Conservation (phyloP, 2,113 vertebrate species). For the Equus przewalskii region DNA sequence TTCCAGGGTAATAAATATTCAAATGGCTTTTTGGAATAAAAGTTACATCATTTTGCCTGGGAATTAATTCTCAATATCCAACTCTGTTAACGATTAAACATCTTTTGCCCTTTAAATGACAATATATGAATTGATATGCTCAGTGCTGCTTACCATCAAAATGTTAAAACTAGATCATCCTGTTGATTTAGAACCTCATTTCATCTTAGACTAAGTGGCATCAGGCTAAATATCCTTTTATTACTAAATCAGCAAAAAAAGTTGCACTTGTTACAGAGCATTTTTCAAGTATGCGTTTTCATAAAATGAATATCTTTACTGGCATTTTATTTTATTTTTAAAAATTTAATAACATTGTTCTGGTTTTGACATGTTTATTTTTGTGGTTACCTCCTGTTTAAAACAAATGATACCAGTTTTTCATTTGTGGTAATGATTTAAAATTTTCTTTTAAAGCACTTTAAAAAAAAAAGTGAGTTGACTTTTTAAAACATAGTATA, state of each 20-base stretch:
- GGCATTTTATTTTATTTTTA: not conserved
- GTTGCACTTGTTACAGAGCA: not conserved
- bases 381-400: constrained; percentile 15
- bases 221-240: not conserved
- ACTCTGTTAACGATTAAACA: not conserved
- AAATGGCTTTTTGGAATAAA: not conserved
- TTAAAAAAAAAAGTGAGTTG: not conserved
- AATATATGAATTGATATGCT: not conserved
- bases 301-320: not conserved
- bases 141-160: not conserved
- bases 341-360: not conserved
- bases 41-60: not conserved
- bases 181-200: not conserved
- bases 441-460: constrained; percentile 16
- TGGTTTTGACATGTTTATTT: constrained; percentile 4
- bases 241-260: not conserved
- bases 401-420: not conserved
- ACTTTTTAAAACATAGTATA: not conserved
- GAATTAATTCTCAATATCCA: not conserved
- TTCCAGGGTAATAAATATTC: not conserved
- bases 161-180: not conserved
- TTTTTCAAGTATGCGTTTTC: constrained; percentile 27
- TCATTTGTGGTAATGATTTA: not conserved
- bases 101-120: constrained; percentile 12
- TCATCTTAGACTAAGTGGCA: not conserved